phyloP scores from a whole-genome alignment of 2,797 vertebrate genomes.

The Tamandua tetradactyla region DNA sequence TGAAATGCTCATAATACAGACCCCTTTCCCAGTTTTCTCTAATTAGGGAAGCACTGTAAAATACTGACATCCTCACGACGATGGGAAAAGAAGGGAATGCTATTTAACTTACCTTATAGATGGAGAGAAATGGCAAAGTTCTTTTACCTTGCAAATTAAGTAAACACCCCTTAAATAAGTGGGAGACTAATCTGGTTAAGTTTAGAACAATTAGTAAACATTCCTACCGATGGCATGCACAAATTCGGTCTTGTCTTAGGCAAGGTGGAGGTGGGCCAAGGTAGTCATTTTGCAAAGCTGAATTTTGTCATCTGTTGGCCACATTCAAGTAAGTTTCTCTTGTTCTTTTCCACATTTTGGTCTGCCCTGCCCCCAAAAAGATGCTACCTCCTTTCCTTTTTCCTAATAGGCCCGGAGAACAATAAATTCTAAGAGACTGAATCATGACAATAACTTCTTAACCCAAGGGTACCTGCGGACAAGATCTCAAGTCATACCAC shows the following conservation, averaged over 20 bases:
- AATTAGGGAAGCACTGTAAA: conserved; percentile 28
- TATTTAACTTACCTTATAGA: neutral
- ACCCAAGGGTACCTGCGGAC: conserved; percentile 33
- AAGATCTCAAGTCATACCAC: conserved; percentile 50
- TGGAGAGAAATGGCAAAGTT: conserved; percentile 43
- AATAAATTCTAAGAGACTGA: conserved; percentile 40
- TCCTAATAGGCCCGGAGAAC: conserved; percentile 16
- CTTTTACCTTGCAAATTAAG: conserved; percentile 55
- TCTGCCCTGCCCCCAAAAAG: neutral
- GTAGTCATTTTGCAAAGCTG: conserved; percentile 56
- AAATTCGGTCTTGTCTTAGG: conserved; percentile 42
- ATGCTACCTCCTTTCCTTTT: conserved; percentile 4
- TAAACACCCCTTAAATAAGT: neutral
- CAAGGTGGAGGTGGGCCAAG: conserved; percentile 1
- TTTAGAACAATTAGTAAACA: conserved; percentile 48
- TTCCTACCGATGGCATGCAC: neutral
- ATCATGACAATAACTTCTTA: conserved; percentile 55
- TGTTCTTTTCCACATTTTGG: neutral
- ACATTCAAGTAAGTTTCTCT: conserved; percentile 43
- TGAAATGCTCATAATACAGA: conserved; percentile 45
- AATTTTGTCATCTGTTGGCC: conserved; percentile 21
- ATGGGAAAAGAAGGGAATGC: conserved; percentile 33
- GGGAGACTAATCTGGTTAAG: conserved; percentile 24
- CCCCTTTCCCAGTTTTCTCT: conserved; percentile 38
- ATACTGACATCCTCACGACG: neutral